Evolutionary conservation across 1,140 invertebrate genomes (phyloP).

Genomic region (Mya arenaria): DNA sequence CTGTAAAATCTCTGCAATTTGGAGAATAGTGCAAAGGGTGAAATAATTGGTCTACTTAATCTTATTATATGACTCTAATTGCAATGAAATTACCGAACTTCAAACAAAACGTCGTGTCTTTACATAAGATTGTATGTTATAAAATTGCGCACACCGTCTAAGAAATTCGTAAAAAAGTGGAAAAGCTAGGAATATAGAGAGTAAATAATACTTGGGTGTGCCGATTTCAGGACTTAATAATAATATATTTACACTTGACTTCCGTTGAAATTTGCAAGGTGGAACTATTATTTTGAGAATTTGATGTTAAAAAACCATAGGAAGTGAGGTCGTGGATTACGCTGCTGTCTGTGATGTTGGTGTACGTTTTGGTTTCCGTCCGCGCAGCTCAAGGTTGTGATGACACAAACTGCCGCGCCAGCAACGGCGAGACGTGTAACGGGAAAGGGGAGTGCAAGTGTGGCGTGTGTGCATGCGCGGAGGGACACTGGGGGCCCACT

Average conservation of each 20-base stretch:
- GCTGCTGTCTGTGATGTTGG: background rate
- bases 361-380: background rate
- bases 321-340: background rate
- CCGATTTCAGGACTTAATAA: too few species aligned
- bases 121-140: too few species aligned
- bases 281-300: background rate
- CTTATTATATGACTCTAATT: too few species aligned
- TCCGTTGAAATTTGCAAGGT: background rate
- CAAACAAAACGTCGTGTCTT: too few species aligned
- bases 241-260: background rate
- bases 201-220: too few species aligned
- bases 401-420: constrained; percentile 16
- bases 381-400: background rate
- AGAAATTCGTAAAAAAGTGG: too few species aligned
- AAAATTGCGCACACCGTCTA: too few species aligned
- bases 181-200: too few species aligned
- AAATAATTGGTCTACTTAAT: background rate
- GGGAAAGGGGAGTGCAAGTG: constrained; percentile 21
- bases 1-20: background rate
- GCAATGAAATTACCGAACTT: too few species aligned
- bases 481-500: constrained; percentile 19
- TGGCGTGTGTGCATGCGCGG: constrained; percentile 31
- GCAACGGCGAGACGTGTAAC: constrained; percentile 42
- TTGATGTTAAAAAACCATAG: background rate
- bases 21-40: background rate